These are phyloP conservation scores for Andrena flavipes DNA, from an alignment of 2,888 invertebrate species.

Conservation along the genomic window DNA sequence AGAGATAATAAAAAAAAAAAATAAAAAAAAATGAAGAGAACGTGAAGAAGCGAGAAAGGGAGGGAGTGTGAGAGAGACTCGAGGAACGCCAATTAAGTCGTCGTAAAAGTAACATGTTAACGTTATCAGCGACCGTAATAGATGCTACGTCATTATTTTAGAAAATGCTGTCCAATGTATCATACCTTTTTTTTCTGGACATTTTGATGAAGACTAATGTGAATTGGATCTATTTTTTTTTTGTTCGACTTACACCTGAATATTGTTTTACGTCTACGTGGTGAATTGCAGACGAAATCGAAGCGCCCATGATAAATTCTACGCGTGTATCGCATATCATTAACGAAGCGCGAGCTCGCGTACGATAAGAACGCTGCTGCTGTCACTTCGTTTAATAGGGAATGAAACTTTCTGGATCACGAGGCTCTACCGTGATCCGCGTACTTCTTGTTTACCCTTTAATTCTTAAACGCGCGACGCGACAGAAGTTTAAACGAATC, in stretches of 20 bases:
- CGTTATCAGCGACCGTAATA: slow-evolving; percentile 36
- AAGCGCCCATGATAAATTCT: slow-evolving; percentile 26
- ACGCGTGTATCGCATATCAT: slow-evolving; percentile 12
- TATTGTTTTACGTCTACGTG: slow-evolving; percentile 27
- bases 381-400: slow-evolving; percentile 29
- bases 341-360: slow-evolving; percentile 5
- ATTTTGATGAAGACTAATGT: background rate
- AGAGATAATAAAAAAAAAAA: slow-evolving; percentile 48
- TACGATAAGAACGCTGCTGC: slow-evolving; percentile 9
- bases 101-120: slow-evolving; percentile 58
- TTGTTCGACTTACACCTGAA: slow-evolving; percentile 1
- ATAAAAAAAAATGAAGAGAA: slow-evolving; percentile 35
- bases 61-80: slow-evolving; percentile 50
- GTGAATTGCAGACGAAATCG: slow-evolving; percentile 32
- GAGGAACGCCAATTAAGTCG: slow-evolving; percentile 57
- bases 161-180: slow-evolving; percentile 22
- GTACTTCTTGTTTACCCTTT: slow-evolving; percentile 51
- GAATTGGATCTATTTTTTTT: slow-evolving; percentile 10
- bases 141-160: slow-evolving; percentile 53
- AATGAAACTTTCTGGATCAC: slow-evolving; percentile 21
- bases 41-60: slow-evolving; percentile 47
- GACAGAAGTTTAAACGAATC: slow-evolving; percentile 38
- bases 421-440: slow-evolving; percentile 17
- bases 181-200: slow-evolving; percentile 27
- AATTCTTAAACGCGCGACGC: slow-evolving; percentile 53